A percentile compares a stretch with the other conserved stretches of the same genome.
These are phyloP conservation scores for Lethenteron reissneri DNA, from an alignment of 2,113 vertebrate genomes.

Conservation along the genomic window DNA sequence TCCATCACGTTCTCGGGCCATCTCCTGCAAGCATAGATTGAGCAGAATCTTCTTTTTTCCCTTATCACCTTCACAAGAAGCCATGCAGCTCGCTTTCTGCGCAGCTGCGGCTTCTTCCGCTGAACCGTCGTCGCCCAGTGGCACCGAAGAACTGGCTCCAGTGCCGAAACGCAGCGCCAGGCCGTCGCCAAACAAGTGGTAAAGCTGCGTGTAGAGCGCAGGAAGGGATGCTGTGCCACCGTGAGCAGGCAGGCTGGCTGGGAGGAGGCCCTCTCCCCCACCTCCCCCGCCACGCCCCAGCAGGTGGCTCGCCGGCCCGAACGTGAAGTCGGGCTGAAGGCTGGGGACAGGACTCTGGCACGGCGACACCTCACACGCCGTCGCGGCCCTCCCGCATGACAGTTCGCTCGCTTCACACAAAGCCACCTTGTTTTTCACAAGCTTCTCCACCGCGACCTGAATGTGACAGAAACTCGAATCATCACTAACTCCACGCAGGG, in stretches of 20 bases:
- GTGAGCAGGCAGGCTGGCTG: constrained; percentile 12
- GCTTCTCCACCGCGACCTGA: constrained; percentile 60
- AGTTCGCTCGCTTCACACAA: constrained; percentile 14
- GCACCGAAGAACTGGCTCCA: constrained; percentile 16
- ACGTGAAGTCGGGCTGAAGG: constrained; percentile 20
- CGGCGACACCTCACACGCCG: constrained; percentile 18
- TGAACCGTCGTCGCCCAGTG: no score
- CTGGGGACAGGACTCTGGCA: constrained; percentile 40
- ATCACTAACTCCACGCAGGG: no score
- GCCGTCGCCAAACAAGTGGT: constrained; percentile 70
- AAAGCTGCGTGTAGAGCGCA: constrained; percentile 54
- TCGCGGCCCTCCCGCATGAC: constrained; percentile 11
- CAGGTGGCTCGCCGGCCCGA: constrained; percentile 31
- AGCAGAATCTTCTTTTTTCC: no score
- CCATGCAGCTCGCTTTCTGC: no score
- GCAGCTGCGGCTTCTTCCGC: no score
- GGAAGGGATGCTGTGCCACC: constrained; percentile 20
- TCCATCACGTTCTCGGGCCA: no score
- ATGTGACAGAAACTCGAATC: neutral
- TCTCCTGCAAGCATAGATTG: no score
- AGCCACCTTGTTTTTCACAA: constrained; percentile 59
- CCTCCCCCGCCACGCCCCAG: constrained; percentile 24
- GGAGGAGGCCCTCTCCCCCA: constrained; percentile 24
- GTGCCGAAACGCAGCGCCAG: constrained; percentile 57
- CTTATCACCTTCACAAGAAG: no score